Evolutionary conservation across 92 coral and sea anemone genomes (phyloP).

Genomic region (Phenganax stokvisi): DNA sequence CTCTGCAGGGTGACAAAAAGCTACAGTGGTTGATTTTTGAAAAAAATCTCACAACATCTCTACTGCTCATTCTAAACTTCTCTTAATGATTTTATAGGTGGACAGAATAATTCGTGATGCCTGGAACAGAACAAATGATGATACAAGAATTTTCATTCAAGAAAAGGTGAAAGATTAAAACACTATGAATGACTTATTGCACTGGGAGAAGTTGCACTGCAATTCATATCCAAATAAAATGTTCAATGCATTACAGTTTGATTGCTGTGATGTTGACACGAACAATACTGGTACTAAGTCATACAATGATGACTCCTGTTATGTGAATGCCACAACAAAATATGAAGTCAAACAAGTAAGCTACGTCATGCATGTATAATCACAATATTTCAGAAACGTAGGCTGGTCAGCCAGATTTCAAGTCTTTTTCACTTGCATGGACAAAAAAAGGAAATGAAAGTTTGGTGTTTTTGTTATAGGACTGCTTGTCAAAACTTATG

Average conservation of each 20-base stretch:
- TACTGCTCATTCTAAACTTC: not conserved
- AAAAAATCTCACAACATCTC: too few relatives aligned
- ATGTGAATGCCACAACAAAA: not conserved
- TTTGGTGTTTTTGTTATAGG: constrained; percentile 40
- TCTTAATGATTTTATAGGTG: constrained; percentile 32
- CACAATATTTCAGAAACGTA: too few relatives aligned
- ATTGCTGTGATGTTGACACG: constrained; percentile 17
- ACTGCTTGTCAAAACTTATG: constrained; percentile 59
- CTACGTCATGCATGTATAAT: not conserved
- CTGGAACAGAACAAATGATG: constrained; percentile 71
- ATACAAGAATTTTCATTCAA: constrained; percentile 62
- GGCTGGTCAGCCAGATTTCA: too few relatives aligned
- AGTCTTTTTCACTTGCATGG: not conserved
- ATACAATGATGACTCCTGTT: constrained; percentile 5
- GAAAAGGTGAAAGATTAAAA: constrained; percentile 44
- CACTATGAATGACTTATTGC: not conserved
- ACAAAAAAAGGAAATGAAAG: not conserved
- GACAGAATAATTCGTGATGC: constrained; percentile 45
- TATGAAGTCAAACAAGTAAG: constrained; percentile 21
- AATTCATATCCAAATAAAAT: too few relatives aligned
- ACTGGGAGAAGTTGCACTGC: not conserved
- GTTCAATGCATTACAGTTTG: not conserved
- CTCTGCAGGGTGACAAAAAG: too few relatives aligned
- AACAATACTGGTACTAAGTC: constrained; percentile 8
- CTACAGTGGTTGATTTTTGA: too few relatives aligned